A percentile compares a stretch with the other conserved stretches of the same genome.
These are phyloP conservation scores for Epistrophe eligans DNA, from an alignment of 2,888 invertebrate genomes.

Conservation along the genomic window DNA sequence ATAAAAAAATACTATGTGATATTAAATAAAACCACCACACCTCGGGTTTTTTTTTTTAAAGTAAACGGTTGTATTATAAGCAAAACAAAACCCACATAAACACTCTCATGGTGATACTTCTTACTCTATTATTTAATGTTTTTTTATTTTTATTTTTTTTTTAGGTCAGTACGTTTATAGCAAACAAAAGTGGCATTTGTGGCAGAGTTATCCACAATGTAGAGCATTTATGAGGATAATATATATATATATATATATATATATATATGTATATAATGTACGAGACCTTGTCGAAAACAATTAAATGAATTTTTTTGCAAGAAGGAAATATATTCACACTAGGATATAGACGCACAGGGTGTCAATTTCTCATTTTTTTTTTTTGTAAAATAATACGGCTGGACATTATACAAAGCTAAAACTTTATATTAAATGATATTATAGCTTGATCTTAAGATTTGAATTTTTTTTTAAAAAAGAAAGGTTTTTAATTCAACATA, in stretches of 20 bases:
- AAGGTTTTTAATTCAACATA: too few species aligned
- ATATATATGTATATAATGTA: too few species aligned
- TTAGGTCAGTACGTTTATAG: constrained; percentile 47
- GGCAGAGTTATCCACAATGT: not conserved
- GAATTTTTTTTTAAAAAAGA: too few species aligned
- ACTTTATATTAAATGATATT: too few species aligned
- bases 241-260: too few species aligned
- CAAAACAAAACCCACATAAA: constrained; percentile 4
- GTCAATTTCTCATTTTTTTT: not conserved
- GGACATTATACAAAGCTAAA: too few species aligned
- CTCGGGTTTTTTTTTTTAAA: not conserved
- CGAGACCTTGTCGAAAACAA: constrained; percentile 3
- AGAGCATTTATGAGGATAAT: constrained; percentile 27
- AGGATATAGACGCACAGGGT: not conserved
- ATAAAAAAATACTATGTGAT: not conserved
- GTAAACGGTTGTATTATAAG: not conserved
- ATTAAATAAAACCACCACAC: constrained; percentile 1
- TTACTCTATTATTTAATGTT: not conserved
- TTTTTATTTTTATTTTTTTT: constrained; percentile 28
- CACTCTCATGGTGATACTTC: not conserved
- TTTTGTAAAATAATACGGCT: too few species aligned
- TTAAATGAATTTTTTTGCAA: constrained; percentile 24
- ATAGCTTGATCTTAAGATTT: too few species aligned
- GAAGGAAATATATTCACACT: not conserved
- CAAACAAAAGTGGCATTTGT: constrained; percentile 23